Conservation (phyloP, 2,113 vertebrate genomes). For the Carollia perspicillata region DNA sequence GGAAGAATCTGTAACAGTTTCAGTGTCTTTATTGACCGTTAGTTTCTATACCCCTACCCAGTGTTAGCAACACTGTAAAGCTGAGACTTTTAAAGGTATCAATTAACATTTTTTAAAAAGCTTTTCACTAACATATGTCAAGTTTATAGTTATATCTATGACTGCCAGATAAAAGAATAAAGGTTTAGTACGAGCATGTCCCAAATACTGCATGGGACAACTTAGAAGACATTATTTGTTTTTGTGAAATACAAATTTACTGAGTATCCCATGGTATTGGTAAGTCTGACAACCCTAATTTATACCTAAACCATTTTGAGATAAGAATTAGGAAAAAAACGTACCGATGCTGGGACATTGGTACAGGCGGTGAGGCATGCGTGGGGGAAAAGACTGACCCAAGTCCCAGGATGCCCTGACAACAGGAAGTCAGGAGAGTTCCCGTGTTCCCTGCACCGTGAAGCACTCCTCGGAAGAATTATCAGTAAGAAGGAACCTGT, state of each 20-base stretch:
- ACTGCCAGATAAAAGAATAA: not conserved
- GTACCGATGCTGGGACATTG: not conserved
- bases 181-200: not conserved
- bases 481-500: not conserved
- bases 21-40: not conserved
- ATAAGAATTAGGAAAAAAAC: not conserved
- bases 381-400: not conserved
- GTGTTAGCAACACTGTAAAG: not conserved
- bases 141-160: not conserved
- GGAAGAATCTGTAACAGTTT: not conserved
- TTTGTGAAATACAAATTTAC: slow-evolving; percentile 22
- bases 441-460: not conserved
- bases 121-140: not conserved
- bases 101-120: not conserved
- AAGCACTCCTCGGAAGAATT: not conserved
- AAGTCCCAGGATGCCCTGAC: not conserved
- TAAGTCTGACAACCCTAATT: not conserved
- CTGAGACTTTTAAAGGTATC: not conserved
- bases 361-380: not conserved
- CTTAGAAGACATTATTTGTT: not conserved
- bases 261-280: not conserved
- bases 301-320: not conserved
- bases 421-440: not conserved
- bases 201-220: not conserved
- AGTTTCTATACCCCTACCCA: not conserved